Base-by-base conservation (phyloP, 1,140 invertebrate species). In the Bombus picipes region DNA sequence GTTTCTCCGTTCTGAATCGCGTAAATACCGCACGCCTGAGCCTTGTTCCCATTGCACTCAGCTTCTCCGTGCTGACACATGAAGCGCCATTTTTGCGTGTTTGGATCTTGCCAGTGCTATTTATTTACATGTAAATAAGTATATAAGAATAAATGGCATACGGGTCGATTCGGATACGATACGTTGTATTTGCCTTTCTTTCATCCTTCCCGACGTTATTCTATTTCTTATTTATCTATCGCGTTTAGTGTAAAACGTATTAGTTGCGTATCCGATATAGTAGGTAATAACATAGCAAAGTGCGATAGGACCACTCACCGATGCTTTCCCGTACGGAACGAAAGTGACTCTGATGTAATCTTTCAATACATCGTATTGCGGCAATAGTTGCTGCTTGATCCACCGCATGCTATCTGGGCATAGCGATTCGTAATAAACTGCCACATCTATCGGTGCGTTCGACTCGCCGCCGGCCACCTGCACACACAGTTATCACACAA, bases 321-420 rank as follows among this genome's bases (percentile, higher is more conserved):
- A 79, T 9, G 98, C 97, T 95, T 98, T 98, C 84, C 98, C 98
- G 92, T 97, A 98, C 1, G 98, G 94, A 71, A 94, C 59, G 0
- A 93, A 90, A 59, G 89, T 92, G 39, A 94, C 25, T 0, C 88
- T 78, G 1, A 94, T n/a, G 81, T 91, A 81, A 57, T 92, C 72
- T 75, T 93, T 92, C 39, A 94, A 65, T 22, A 34, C 2, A 2
- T 81, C 15, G 65, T 94, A 94, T 18, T 83, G 74, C 3, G 92
- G 92, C 10, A 80, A 73, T 2, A 94, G 91, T 90, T 97, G 96
- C 5, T 92, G 88, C 0, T 81, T 94, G 78, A 98, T 96, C 91
- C 98, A 98, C 32, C 94, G 89, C 59, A 96, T 96, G 91, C 97
- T 98, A 91, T 98, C 97, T 0, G 97, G 97, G 92, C 98, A 99